Conservation (phyloP, 2,113 vertebrate species). For the Leptobrachium ailaonicum region DNA sequence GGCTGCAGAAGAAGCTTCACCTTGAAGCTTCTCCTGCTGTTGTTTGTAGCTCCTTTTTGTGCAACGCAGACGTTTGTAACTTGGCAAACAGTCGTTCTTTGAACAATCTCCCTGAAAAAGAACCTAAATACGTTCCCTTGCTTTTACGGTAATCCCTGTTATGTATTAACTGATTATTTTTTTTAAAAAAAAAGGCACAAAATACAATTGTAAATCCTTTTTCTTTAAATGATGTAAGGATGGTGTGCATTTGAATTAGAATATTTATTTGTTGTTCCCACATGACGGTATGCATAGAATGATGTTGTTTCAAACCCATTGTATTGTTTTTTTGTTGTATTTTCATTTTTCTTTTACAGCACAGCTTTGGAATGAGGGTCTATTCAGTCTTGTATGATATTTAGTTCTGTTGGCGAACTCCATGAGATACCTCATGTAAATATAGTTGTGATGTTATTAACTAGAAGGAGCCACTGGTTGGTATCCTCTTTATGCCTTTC, state of each 20-base stretch:
- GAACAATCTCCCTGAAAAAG: no score
- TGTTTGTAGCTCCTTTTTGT: neutral
- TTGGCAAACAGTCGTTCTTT: no score
- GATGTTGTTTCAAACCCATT: constrained; percentile 4
- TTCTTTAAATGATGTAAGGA: neutral
- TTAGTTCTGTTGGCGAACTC: constrained; percentile 69
- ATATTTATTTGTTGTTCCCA: constrained; percentile 39
- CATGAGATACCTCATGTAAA: constrained; percentile 79
- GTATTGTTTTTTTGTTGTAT: no score
- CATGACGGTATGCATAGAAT: constrained; percentile 20
- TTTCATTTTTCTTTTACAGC: constrained; percentile 25
- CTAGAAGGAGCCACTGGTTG: constrained; percentile 79
- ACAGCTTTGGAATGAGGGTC: constrained; percentile 32
- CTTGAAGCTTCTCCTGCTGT: no score
- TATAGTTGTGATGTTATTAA: constrained; percentile 73
- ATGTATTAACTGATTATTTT: neutral
- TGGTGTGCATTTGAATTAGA: constrained; percentile 14
- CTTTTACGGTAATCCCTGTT: no score
- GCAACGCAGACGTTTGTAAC: neutral
- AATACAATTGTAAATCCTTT: constrained; percentile 30
- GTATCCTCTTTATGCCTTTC: constrained; percentile 69
- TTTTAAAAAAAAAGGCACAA: constrained; percentile 5
- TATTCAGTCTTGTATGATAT: constrained; percentile 3
- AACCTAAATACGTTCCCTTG: no score
- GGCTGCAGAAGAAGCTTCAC: neutral